Base-by-base conservation (phyloP, 2,113 vertebrate species). In the Ophiodon elongatus region DNA sequence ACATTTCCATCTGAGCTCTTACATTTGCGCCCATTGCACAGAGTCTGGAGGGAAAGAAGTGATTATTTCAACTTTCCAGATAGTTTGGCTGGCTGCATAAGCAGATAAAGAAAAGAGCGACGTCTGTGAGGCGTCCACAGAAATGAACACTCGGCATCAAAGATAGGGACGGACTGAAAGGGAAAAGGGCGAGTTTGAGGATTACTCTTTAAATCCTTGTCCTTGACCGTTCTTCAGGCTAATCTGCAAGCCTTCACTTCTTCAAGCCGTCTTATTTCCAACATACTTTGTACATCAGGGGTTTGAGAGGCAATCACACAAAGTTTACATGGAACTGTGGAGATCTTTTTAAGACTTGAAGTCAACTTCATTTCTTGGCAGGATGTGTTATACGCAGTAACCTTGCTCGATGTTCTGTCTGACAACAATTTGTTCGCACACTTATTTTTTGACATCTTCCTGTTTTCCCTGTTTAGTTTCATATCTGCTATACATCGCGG, bases 131-230 rank as follows among this genome's bases (percentile, higher is more conserved):
- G 45, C 13, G 21, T 33, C 43, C 43, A 45, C 14, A 45, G 35
- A 75, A 62, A 31, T 21, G n/a, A 76, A 60, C n/a, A 25, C 15
- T 57, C 27, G 45, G 50, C 65, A 63, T 67, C 37, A 86, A 75
- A 79, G 25, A 65, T 39, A 19, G 29, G 43, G 73, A 80, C 60
- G 56, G 33, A 62, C 45, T 82, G 64, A 88, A 81, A 81, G 67
- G 17, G 45, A 57, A 79, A 47, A 70, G 37, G 17, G 31, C 1
- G 31, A 66, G 76, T 37, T 39, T 25, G 65, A 67, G 78, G 78
- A 82, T 86, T 84, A 64, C 27, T 78, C 54, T 82, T 72, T 60
- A 84, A 86, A 82, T 84, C 81, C 74, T 75, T 15, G 77, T 83
- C 80, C 83, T 83, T 83, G 80, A 83, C 76, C 59, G 25, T 70